Percentiles rank a stretch among this genome's conserved stretches.
Evolutionary conservation across 2,113 vertebrate species (phyloP).

Genomic region (Chelonoidis abingdonii): DNA sequence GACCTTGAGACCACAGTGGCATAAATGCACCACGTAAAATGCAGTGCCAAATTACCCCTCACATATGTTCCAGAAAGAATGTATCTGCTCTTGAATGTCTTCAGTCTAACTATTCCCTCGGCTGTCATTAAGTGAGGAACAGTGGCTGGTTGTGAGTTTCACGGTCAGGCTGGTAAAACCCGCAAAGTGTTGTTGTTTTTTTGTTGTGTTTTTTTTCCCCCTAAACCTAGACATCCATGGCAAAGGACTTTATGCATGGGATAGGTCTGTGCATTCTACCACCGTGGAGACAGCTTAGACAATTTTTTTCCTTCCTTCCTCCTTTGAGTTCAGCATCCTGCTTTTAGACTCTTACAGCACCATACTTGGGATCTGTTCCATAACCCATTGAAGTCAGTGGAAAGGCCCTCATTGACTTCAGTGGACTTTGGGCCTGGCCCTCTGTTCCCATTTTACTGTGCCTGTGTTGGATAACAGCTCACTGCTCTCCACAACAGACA

Average conservation of each 20-base stretch:
- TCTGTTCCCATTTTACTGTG: neutral
- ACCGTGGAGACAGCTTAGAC: neutral
- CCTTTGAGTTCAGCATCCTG: neutral
- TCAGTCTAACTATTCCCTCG: neutral
- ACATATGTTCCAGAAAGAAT: neutral
- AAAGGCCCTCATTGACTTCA: fast-evolving
- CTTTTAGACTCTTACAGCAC: neutral
- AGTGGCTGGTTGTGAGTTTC: neutral
- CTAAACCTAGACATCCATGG: neutral
- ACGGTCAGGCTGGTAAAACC: neutral
- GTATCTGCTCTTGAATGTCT: neutral
- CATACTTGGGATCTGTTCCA: neutral
- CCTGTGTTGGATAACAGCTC: neutral
- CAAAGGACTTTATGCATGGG: fast-evolving
- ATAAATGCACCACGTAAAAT: neutral
- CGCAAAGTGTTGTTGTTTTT: neutral
- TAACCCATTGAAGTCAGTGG: fast-evolving
- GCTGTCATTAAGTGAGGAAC: neutral
- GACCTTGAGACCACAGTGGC: neutral
- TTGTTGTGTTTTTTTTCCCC: neutral
- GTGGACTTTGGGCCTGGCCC: neutral
- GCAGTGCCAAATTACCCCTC: neutral
- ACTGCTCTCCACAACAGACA: fast-evolving
- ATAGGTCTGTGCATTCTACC: fast-evolving
- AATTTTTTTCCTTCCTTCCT: neutral